Base-by-base conservation (phyloP, 1,140 invertebrate species). In the Muscidifurax raptorellus region DNA sequence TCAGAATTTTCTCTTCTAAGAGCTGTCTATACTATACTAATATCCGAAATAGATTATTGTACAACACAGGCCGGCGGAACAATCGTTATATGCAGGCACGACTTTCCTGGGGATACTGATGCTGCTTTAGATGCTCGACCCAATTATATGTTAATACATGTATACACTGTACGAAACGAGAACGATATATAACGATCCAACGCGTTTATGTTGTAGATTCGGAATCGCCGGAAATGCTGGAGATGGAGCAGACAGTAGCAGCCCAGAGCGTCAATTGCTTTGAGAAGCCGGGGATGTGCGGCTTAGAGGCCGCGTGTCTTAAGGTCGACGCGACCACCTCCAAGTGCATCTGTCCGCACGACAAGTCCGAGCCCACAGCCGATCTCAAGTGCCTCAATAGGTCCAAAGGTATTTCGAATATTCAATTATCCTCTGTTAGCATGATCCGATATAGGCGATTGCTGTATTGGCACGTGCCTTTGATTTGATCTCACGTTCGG, bases 321-420 rank as follows among this genome's bases (percentile, higher is more conserved):
- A 88, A 82, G 36, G 90, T 93, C 81, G 88, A 92, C 64, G 80
- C 78, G 18, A 72, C 93, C 7, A 93, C 92, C 2, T 94, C 95
- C 79, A 94, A 92, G 30, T 96, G 96, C 87, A 90, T 96, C 6
- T 96, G 96, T 90, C 95, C 95, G 7, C 94, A 95, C 80, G 95
- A 95, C 86, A 93, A 91, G 7, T 94, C 94, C 15, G 92, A 93
- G 2, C 94, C 95, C 15, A 96, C 95, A 22, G 89, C 92, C 52
- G 94, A 95, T 87, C 93, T 95, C 75, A 94, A 93, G 87, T 96
- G 96, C 88, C 95, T 95, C 1, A 93, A 94, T 86, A 94, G 95
- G 15, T 77, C 9, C 12, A 28, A 22, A 69, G 28, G 66, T 30
- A 30, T 64, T n/a, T 6, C 15, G 18, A 64, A 22, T 22, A 12